Base-by-base conservation (phyloP, 2,888 invertebrate species). In the Agrotis puta region DNA sequence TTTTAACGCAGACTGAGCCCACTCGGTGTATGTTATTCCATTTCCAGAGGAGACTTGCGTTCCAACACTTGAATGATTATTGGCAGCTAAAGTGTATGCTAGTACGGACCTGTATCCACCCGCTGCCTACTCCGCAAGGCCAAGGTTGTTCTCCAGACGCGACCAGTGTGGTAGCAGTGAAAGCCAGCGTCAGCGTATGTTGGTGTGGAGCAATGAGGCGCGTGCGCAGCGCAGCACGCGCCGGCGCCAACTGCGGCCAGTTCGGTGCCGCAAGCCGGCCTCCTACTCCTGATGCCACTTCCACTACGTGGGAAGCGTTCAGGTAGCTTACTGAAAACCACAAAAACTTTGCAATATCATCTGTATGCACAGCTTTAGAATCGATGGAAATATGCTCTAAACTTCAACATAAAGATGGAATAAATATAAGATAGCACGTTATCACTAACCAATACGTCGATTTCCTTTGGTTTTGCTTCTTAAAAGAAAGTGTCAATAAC, bases 81-180 rank as follows among this genome's bases (percentile, higher is more conserved):
- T 11, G 18, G 2, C 3, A 18, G 24, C 16, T 54, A 18, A 18
- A 24, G 24, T 39, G 4, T 39, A 11, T 39, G 1, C 0, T 33
- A 24, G 75, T 18, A 57, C n/a, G 6, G 70, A 97, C 97, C 95
- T 97, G 96, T 69, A 97, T 94, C 92, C 96, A 94, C 0, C 96
- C 96, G 54, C 90, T 91, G 13, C 95, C 95, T 7, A 90, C 92
- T 0, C 95, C 95, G 75, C 97, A 97, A 0, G 94, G 95, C 88
- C 88, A 76, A 4, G 72, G 70, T 47, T 20, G 57, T 2, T 64
- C 64, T n/a, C 58, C 33, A 81, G 82, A 7, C 2, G 70, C 53
- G 16, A 88, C 92, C 3, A 92, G 88, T 2, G 86, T 85, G 1
- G 94, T 89, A 20, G 84, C 75, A 2, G 88, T 87, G 63, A 94